Evolutionary conservation across 1,140 invertebrate species (phyloP).

Genomic region (Apis mellifera): DNA sequence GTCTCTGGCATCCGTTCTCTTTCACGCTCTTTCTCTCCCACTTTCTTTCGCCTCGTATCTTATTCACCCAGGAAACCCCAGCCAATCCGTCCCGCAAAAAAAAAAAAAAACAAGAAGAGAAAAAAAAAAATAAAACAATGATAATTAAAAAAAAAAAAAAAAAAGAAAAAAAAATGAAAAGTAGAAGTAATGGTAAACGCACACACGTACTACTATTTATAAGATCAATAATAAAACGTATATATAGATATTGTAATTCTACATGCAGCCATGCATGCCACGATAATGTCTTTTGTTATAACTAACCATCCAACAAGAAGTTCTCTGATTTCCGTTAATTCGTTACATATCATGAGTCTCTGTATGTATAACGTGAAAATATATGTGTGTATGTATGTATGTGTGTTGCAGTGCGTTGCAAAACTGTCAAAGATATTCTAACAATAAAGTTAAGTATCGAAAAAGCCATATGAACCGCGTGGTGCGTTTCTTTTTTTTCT

Average conservation of each 20-base stretch:
- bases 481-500: conserved; percentile 6
- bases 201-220: conserved; percentile 70
- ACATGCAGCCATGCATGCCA: conserved; percentile 77
- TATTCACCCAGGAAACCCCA: conserved; percentile 55
- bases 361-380: background rate
- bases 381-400: background rate
- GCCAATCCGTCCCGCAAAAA: conserved; percentile 43
- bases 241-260: conserved; percentile 62
- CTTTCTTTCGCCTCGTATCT: conserved; percentile 30
- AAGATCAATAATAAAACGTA: conserved; percentile 59
- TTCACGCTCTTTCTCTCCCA: conserved; percentile 20
- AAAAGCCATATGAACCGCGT: conserved; percentile 50
- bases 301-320: conserved; percentile 36
- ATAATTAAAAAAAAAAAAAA: conserved; percentile 33
- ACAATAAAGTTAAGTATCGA: conserved; percentile 55
- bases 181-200: conserved; percentile 62
- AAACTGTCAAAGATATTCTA: conserved; percentile 30
- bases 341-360: conserved; percentile 18
- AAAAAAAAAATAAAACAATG: conserved; percentile 46
- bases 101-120: conserved; percentile 47
- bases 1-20: conserved; percentile 34
- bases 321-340: conserved; percentile 25
- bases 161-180: conserved; percentile 47
- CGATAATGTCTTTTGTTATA: conserved; percentile 50
- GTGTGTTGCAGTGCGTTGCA: background rate